Percentiles rank a stretch among this genome's conserved stretches.
Evolutionary conservation across 1,140 invertebrate species (phyloP).

Genomic region (Psix sp.): DNA sequence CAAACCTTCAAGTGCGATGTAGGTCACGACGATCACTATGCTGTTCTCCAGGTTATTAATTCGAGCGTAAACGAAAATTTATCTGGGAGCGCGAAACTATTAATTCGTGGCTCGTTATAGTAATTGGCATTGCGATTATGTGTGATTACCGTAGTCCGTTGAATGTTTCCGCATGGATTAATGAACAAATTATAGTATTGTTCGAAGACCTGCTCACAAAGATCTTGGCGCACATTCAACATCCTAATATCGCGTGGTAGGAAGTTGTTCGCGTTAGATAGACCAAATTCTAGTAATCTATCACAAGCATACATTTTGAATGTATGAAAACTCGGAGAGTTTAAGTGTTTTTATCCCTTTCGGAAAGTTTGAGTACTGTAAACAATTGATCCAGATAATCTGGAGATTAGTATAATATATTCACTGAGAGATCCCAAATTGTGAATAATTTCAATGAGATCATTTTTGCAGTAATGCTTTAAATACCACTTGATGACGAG

Average conservation of each 20-base stretch:
- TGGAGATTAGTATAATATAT: too few relatives aligned
- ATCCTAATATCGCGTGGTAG: constrained; percentile 23
- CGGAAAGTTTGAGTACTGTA: too few relatives aligned
- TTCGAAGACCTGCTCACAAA: constrained; percentile 28
- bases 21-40: constrained; percentile 17
- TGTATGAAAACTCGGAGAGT: too few relatives aligned
- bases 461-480: too few relatives aligned
- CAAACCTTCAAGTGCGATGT: constrained; percentile 7
- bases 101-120: constrained; percentile 30
- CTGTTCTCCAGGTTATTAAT: constrained; percentile 32
- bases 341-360: too few relatives aligned
- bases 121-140: constrained; percentile 21
- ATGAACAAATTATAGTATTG: constrained; percentile 47
- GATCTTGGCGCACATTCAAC: constrained; percentile 45
- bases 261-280: constrained; percentile 31
- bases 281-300: constrained; percentile 18
- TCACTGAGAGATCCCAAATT: too few relatives aligned
- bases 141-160: constrained; percentile 35
- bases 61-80: constrained; percentile 46
- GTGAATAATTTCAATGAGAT: too few relatives aligned
- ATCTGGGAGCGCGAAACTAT: constrained; percentile 34
- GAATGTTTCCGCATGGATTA: constrained; percentile 41
- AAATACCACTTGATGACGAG: constrained; percentile 24
- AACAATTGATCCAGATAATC: too few relatives aligned
- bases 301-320: too few relatives aligned